Conservation (phyloP, 92 coral and sea anemone species). For the Zoanthus solanderi region DNA sequence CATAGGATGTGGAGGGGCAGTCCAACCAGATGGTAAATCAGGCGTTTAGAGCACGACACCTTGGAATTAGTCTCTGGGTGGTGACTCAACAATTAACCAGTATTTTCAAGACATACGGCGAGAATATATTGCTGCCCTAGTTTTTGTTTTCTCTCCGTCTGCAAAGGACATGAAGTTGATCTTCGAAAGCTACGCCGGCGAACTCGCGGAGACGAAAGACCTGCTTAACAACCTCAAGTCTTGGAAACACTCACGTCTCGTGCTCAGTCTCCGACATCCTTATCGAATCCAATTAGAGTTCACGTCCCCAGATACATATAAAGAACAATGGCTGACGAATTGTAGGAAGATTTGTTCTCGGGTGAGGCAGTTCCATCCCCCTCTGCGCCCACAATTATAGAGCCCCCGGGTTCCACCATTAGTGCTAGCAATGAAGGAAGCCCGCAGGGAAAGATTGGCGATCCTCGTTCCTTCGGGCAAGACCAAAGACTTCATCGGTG, state of each 20-base stretch:
- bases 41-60: background rate
- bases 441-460: conserved; percentile 31
- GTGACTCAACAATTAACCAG: background rate
- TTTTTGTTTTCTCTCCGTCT: background rate
- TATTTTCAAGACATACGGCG: background rate
- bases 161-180: background rate
- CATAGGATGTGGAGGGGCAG: background rate
- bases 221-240: background rate
- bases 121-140: background rate
- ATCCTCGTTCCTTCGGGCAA: conserved; percentile 52
- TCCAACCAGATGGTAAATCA: background rate
- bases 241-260: background rate
- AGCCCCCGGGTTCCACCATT: background rate
- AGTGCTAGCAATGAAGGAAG: background rate
- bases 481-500: conserved; percentile 16
- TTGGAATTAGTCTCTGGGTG: background rate
- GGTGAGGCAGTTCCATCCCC: background rate
- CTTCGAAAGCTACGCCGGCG: background rate
- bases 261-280: background rate
- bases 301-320: background rate
- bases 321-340: background rate
- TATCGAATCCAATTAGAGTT: background rate
- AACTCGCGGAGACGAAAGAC: background rate
- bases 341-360: background rate
- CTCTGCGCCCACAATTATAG: no score